phyloP scores from a whole-genome alignment of 2,888 invertebrate species.

The Capitulum mitella region DNA sequence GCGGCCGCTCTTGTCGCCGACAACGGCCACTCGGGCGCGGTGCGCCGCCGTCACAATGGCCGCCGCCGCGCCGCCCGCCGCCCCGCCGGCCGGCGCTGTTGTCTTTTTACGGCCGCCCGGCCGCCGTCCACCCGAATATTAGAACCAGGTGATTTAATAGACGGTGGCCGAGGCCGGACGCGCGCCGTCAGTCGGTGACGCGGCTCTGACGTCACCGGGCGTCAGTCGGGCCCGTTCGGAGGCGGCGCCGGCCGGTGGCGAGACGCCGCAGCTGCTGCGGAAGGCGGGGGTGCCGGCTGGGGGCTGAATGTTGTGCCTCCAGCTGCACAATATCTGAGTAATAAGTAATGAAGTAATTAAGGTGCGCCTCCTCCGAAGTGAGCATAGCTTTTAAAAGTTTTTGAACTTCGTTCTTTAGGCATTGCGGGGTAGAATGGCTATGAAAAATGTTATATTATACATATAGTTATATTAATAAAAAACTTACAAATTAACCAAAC shows the following conservation, averaged over 20 bases:
- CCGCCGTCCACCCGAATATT: background rate
- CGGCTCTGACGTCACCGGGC: background rate
- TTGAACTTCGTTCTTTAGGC: background rate
- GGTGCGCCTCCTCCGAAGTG: no score
- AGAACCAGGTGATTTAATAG: constrained; percentile 7
- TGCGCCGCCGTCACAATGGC: background rate
- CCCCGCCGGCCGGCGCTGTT: background rate
- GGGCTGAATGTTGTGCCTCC: no score
- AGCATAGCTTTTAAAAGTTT: no score
- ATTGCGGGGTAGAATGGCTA: no score
- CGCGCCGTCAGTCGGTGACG: background rate
- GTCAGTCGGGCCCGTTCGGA: background rate
- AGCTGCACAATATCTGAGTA: no score
- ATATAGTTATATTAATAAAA: no score
- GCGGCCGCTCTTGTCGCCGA: background rate
- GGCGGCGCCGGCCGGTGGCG: no score
- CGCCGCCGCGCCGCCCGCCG: background rate
- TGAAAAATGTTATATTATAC: no score
- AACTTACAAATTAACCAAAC: no score
- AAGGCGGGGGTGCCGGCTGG: no score
- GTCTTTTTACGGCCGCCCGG: constrained; percentile 1
- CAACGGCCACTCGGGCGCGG: background rate
- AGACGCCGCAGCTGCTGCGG: no score
- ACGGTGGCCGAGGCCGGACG: background rate
- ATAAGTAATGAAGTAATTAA: no score